Conservation (phyloP, 2,113 vertebrate genomes). For the Paraplagusia blochii region DNA sequence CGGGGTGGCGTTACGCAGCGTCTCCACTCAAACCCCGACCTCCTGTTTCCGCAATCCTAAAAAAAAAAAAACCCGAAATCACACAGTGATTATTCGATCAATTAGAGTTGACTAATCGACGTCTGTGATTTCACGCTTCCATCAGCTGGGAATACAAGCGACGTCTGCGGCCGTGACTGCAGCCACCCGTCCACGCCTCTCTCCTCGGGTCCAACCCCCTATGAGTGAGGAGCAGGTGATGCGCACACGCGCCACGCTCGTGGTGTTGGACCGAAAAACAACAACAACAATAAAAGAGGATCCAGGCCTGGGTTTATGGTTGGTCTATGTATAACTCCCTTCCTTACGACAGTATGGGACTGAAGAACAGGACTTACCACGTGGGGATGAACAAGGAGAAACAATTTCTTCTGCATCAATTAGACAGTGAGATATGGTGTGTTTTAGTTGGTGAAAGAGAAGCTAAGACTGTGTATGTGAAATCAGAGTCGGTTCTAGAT, state of each 20-base stretch:
- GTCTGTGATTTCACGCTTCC: conserved; percentile 1
- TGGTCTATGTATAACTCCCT: too few relatives aligned
- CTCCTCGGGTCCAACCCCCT: background rate
- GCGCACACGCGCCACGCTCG: background rate
- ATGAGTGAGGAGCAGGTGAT: conserved; percentile 35
- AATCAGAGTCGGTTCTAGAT: too few relatives aligned
- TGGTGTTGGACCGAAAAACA: background rate
- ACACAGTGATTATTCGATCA: background rate
- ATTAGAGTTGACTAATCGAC: background rate
- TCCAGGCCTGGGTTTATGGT: too few relatives aligned
- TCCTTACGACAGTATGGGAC: too few relatives aligned
- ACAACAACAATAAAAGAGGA: too few relatives aligned
- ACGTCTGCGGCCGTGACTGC: background rate
- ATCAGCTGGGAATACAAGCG: background rate
- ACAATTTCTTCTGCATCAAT: too few relatives aligned
- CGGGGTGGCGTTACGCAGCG: conserved; percentile 3
- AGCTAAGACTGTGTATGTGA: too few relatives aligned
- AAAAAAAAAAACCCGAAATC: background rate
- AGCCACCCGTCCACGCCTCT: conserved; percentile 26
- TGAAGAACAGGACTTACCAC: too few relatives aligned
- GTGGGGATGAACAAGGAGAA: too few relatives aligned
- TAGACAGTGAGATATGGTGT: too few relatives aligned
- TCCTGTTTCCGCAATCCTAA: background rate
- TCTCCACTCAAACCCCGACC: background rate
- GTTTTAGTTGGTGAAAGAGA: too few relatives aligned